Base-by-base conservation (phyloP, 2,113 vertebrate species). In the Lipotes vexillifer region DNA sequence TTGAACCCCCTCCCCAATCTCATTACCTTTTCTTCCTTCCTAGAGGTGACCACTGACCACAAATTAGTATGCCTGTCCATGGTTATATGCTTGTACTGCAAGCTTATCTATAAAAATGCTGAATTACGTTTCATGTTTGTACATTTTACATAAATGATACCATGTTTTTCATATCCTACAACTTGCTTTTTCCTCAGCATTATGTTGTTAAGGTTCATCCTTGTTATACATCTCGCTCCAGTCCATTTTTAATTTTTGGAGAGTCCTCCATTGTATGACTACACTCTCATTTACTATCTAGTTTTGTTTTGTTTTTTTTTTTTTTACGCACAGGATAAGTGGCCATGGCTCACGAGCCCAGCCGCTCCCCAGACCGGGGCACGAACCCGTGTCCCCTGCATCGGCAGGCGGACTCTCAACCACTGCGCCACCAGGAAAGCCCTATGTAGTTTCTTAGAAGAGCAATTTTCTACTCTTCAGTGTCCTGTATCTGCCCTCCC, bases 11-110 rank as follows among this genome's bases (percentile, higher is more conserved):
- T 41, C 15, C 6, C 36, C 20, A 36, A 27, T 20, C 41, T 84
- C 46, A 33, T 49, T 68, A 36, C 90, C 90, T 93, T 84, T 80
- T 66, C 61, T 63, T 85, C 17, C 52, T 93, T 77, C 81, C 88
- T n/a, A 71, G 46, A 85, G 93, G 86, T 69, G 85, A 96, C 44
- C 11, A 31, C 44, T 90, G 81, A 88, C 93, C 90, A 69, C 18
- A 81, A 82, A 95, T 68, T 5, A 8, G 41, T 25, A 44, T 61
- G 89, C 75, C 77, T 41, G 27, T 1, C 29, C 17, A 0, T 8
- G 78, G 8, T 18, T 25, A 49, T 1, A 27, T 0, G 41, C 21
- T 23, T 33, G 41, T 15, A 29, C 72, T 44, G 38, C 63, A 61
- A 49, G 29, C 17, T 7, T 36, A 41, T 29, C 78, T 75, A 23